These are phyloP conservation scores for Aphelocoma coerulescens DNA, from an alignment of 2,113 vertebrate genomes.

Conservation along the genomic window DNA sequence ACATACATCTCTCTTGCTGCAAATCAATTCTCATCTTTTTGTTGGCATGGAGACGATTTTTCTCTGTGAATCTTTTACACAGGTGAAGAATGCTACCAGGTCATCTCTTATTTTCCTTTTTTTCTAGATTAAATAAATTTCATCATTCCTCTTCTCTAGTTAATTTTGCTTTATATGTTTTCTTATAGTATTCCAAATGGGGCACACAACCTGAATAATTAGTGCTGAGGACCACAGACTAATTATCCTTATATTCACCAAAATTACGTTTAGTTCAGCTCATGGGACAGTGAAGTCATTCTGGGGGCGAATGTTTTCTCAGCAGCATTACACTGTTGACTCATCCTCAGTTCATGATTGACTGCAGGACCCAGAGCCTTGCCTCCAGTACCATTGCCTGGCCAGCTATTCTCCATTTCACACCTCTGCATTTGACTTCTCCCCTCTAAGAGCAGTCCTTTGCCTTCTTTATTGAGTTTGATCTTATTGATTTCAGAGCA, in stretches of 20 bases:
- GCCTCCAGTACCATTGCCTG: neutral
- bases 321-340: neutral
- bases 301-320: neutral
- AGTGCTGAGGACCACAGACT: neutral
- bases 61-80: neutral
- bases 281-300: neutral
- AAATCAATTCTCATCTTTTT: neutral
- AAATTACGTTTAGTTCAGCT: neutral
- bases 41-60: neutral
- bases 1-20: neutral
- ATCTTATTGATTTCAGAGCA: conserved; percentile 27
- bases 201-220: neutral
- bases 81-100: neutral
- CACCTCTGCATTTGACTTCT: neutral
- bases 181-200: neutral
- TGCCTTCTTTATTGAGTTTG: conserved; percentile 37
- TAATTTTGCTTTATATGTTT: neutral
- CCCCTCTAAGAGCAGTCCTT: neutral
- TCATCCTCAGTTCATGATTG: neutral
- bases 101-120: neutral
- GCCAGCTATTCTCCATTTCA: neutral
- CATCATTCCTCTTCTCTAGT: neutral
- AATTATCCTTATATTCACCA: neutral
- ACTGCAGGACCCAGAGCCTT: neutral
- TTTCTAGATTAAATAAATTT: neutral